A percentile compares a stretch with the other conserved stretches of the same genome.
phyloP scores from a whole-genome alignment of 2,888 invertebrate species.

The Morpho deidamia region DNA sequence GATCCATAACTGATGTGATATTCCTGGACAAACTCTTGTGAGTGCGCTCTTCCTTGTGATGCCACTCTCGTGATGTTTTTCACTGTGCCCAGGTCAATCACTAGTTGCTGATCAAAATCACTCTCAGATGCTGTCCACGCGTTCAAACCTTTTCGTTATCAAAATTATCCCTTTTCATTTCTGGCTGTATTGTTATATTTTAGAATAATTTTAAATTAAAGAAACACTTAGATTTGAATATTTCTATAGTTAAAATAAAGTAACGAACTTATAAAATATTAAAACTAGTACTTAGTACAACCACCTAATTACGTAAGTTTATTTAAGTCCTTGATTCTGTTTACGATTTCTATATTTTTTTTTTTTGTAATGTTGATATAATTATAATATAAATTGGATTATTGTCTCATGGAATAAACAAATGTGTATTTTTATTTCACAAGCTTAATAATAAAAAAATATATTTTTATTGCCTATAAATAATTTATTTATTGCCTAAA shows the following conservation, averaged over 20 bases:
- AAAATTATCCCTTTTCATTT: slow-evolving; percentile 19
- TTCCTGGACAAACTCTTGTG: slow-evolving; percentile 95
- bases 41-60: slow-evolving; percentile 93
- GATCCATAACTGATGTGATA: slow-evolving; percentile 95
- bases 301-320: not conserved
- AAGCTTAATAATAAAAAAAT: too few relatives aligned
- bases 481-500: too few relatives aligned
- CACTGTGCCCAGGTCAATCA: slow-evolving; percentile 91
- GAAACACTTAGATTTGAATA: not conserved
- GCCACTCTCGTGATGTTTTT: slow-evolving; percentile 94
- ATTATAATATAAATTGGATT: too few relatives aligned
- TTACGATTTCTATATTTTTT: too few relatives aligned
- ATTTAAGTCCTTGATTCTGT: too few relatives aligned
- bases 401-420: too few relatives aligned
- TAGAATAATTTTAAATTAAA: slow-evolving; percentile 20
- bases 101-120: slow-evolving; percentile 95
- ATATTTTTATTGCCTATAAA: too few relatives aligned
- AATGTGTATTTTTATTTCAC: too few relatives aligned
- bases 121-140: slow-evolving; percentile 95
- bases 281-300: not conserved
- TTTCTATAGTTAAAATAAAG: not conserved
- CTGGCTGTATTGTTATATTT: slow-evolving; percentile 10
- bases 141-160: slow-evolving; percentile 83
- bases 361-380: too few relatives aligned
- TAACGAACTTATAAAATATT: not conserved